phyloP scores from a whole-genome alignment of 1,140 invertebrate genomes.

The Augochlora pura region DNA sequence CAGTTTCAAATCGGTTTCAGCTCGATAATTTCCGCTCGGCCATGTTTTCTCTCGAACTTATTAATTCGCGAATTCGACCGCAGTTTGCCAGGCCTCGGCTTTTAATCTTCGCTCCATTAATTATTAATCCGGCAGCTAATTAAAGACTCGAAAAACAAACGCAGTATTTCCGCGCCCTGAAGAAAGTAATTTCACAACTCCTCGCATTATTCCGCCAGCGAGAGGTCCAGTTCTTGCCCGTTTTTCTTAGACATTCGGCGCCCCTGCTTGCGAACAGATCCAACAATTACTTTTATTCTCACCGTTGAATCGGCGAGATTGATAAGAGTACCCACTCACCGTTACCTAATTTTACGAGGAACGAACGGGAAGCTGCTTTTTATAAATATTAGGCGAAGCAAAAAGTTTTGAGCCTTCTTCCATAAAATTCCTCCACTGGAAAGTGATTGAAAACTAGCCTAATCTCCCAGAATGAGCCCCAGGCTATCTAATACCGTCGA shows the following conservation, averaged over 20 bases:
- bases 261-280: neutral
- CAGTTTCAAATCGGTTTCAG: neutral
- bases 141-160: constrained; percentile 46
- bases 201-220: neutral
- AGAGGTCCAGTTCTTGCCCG: neutral
- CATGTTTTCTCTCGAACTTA: constrained; percentile 40
- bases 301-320: no score
- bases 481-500: no score
- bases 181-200: constrained; percentile 40
- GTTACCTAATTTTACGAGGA: no score
- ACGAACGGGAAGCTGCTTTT: no score
- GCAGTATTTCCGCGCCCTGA: neutral
- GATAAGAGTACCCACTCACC: no score
- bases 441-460: no score
- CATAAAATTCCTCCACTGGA: no score
- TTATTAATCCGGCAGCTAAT: constrained; percentile 43
- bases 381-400: no score
- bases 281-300: neutral
- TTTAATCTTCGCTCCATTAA: constrained; percentile 43
- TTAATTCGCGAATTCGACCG: constrained; percentile 49
- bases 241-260: neutral
- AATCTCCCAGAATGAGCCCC: no score
- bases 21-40: constrained; percentile 29
- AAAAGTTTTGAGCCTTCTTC: no score
- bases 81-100: constrained; percentile 33